Percentiles rank a stretch among this genome's conserved stretches.
These are phyloP conservation scores for Amblyteles armatorius DNA, from an alignment of 2,888 invertebrate genomes.

Conservation along the genomic window DNA sequence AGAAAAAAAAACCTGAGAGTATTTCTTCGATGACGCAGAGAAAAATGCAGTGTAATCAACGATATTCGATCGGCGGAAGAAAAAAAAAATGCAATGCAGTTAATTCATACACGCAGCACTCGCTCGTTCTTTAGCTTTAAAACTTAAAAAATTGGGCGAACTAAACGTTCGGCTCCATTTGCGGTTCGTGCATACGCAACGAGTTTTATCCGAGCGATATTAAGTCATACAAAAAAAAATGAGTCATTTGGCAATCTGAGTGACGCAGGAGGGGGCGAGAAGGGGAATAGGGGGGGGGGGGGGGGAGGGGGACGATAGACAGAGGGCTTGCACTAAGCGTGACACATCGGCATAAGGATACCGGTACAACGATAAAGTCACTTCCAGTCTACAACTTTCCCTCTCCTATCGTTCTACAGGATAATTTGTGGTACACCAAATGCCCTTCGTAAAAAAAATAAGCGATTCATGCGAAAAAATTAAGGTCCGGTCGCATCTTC, in stretches of 20 bases:
- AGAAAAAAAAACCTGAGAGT: background rate
- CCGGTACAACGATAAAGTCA: background rate
- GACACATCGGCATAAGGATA: conserved; percentile 48
- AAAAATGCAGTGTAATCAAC: too few relatives aligned
- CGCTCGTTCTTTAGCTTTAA: too few relatives aligned
- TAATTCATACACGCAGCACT: too few relatives aligned
- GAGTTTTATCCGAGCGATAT: conserved; percentile 33
- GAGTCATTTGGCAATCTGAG: conserved; percentile 47
- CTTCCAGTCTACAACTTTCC: too few relatives aligned
- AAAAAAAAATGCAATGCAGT: background rate
- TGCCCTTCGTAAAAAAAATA: too few relatives aligned
- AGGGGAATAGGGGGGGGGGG: background rate
- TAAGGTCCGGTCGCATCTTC: too few relatives aligned
- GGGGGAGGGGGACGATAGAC: background rate
- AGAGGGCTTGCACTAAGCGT: conserved; percentile 38
- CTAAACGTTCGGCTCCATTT: conserved; percentile 1
- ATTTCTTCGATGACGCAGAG: too few relatives aligned
- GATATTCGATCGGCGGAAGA: background rate
- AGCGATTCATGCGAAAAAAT: too few relatives aligned
- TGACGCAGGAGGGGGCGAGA: conserved; percentile 16
- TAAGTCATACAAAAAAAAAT: conserved; percentile 47
- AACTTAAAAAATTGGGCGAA: background rate
- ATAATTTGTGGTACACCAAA: too few relatives aligned
- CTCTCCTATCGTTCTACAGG: too few relatives aligned
- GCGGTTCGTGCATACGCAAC: conserved; percentile 2